phyloP scores from a whole-genome alignment of 2,113 vertebrate species.

The Pelmatolapia mariae region DNA sequence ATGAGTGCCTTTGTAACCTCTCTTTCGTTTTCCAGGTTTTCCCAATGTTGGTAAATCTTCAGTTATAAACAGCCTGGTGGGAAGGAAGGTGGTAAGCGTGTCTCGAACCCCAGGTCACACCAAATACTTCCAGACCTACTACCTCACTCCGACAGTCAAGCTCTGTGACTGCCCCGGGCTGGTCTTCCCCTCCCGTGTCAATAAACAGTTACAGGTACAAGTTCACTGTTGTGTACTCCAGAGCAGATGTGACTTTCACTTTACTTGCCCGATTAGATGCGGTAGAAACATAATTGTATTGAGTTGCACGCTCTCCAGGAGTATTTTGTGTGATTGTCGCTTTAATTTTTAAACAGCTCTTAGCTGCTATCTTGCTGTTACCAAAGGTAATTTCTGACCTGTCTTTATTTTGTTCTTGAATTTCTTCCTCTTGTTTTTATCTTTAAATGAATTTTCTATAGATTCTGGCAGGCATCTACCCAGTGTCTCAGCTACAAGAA shows the following conservation, averaged over 20 bases:
- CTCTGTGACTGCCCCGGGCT: conserved; percentile 91
- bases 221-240: background rate
- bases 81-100: conserved; percentile 87
- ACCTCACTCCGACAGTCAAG: conserved; percentile 85
- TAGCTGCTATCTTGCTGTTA: background rate
- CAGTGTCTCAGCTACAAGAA: conserved; percentile 88
- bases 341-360: background rate
- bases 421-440: background rate
- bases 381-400: background rate
- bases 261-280: background rate
- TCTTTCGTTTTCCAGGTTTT: conserved; percentile 68
- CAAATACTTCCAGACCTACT: conserved; percentile 95
- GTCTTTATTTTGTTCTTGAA: background rate
- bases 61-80: conserved; percentile 86
- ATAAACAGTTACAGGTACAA: conserved; percentile 80
- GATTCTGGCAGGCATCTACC: conserved; percentile 88
- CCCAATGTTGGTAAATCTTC: conserved; percentile 92
- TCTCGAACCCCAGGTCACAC: conserved; percentile 92
- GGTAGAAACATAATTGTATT: background rate
- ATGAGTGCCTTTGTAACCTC: background rate
- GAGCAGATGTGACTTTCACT: background rate
- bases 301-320: background rate
- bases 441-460: conserved; percentile 25
- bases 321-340: background rate
- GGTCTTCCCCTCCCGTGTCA: conserved; percentile 83